phyloP scores from a whole-genome alignment of 2,113 vertebrate species.

The Nerophis ophidion region DNA sequence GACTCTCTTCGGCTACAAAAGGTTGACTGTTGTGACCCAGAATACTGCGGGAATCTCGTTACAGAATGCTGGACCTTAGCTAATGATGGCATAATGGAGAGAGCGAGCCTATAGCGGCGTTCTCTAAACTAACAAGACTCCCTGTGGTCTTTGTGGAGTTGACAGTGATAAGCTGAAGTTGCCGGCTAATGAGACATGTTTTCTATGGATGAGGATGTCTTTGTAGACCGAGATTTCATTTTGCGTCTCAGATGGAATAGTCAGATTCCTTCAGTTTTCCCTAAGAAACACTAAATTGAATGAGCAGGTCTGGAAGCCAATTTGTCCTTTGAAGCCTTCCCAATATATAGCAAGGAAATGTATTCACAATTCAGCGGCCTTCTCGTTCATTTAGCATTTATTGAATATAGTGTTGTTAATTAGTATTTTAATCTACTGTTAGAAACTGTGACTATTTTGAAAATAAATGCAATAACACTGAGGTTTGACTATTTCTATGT shows the following conservation, averaged over 20 bases:
- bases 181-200: constrained; percentile 50
- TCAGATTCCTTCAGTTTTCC: constrained; percentile 28
- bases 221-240: constrained; percentile 25
- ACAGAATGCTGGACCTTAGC: constrained; percentile 27
- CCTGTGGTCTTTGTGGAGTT: constrained; percentile 38
- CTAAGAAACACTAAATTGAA: constrained; percentile 22
- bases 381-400: constrained; percentile 7
- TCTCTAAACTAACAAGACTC: constrained; percentile 42
- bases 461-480: too few relatives aligned
- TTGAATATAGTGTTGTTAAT: background rate
- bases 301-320: constrained; percentile 15
- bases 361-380: background rate
- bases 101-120: constrained; percentile 23
- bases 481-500: too few relatives aligned
- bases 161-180: constrained; percentile 50
- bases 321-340: background rate
- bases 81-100: constrained; percentile 33
- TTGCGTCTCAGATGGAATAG: constrained; percentile 36
- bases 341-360: background rate
- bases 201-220: constrained; percentile 32
- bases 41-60: constrained; percentile 19
- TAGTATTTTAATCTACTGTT: too few relatives aligned
- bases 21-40: constrained; percentile 31
- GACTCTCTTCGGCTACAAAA: constrained; percentile 20
- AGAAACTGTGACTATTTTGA: too few relatives aligned